Base-by-base conservation (phyloP, 64 coral and sea anemone species). In the Catalaphyllia jardinei region DNA sequence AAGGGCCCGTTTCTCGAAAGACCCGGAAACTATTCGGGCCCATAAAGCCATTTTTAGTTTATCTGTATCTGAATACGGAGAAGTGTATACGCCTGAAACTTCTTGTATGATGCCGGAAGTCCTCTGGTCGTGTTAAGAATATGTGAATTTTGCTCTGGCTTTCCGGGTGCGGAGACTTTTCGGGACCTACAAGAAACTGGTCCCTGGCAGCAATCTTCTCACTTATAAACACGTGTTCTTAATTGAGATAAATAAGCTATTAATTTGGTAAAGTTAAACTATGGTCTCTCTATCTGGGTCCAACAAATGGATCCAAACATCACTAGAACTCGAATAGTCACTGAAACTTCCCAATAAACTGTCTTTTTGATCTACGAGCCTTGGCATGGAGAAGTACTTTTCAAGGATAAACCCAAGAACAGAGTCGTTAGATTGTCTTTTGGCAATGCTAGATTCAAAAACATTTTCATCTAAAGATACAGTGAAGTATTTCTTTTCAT, bases 371-470 rank as follows among this genome's bases (percentile, higher is more conserved):
- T 73, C 90, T 16, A 84, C 75, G 17, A 96, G 42, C 59, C 90
- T 82, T 14, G 87, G 91, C 94, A 96, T 93, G 8, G 91, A 93
- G 20, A 93, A 96, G 65, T 96, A 96, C 83, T 87, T 93, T 61
- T 96, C 87, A 3, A 96, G 77, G n/a, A 96, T 87, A 78, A 79
- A 93, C 29, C 72, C 89, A 1, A 90, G n/a, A 61, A 52, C 30
- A 63, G 67, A 74, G 60, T 33, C 14, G 61, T 28, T 25, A 24
- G 71, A 60, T n/a, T 59, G 51, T 73, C 31, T 72, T 83, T 73
- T 59, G 79, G 30, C 52, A 59, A 61, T 38, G 39, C 31, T 24
- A 49, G n/a, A 9, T 86, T 64, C 31, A 31, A 83, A 20, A n/a
- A 20, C 27, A 65, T 79, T 65, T 49, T 86, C 18, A n/a, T 67